A percentile compares a stretch with the other conserved stretches of the same genome.
phyloP scores from a whole-genome alignment of 2,888 invertebrate species.

The Augochlorella aurata region DNA sequence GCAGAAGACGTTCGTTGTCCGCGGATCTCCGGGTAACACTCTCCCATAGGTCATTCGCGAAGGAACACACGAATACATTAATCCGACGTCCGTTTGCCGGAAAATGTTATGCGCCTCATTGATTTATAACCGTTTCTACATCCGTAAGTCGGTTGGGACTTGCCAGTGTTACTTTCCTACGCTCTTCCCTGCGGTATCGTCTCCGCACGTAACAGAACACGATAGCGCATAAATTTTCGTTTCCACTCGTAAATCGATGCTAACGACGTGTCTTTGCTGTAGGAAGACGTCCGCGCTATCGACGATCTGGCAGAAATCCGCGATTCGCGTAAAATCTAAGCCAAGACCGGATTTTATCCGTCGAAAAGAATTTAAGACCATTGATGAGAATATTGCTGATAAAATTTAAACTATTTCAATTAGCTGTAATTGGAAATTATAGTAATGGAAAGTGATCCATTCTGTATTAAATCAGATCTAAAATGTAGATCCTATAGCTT shows the following conservation, averaged over 20 bases:
- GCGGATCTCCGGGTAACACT: constrained; percentile 23
- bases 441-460: too few species aligned
- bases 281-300: not conserved
- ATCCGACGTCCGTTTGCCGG: constrained; percentile 27
- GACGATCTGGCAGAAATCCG: not conserved
- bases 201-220: not conserved
- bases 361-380: not conserved
- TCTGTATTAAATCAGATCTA: too few species aligned
- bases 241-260: not conserved
- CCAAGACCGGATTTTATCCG: not conserved
- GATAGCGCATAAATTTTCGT: constrained; percentile 22
- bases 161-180: constrained; percentile 37
- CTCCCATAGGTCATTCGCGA: constrained; percentile 18
- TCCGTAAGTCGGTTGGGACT: constrained; percentile 24
- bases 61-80: constrained; percentile 22
- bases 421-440: too few species aligned
- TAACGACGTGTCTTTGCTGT: not conserved
- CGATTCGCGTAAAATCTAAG: not conserved
- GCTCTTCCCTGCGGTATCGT: constrained; percentile 9
- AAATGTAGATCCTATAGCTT: too few species aligned
- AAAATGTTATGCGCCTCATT: constrained; percentile 31
- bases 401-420: too few species aligned
- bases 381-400: too few species aligned
- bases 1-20: constrained; percentile 44
- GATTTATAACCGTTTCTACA: constrained; percentile 47